Base-by-base conservation (phyloP, 1,140 invertebrate species). In the Neodiprion virginianus region DNA sequence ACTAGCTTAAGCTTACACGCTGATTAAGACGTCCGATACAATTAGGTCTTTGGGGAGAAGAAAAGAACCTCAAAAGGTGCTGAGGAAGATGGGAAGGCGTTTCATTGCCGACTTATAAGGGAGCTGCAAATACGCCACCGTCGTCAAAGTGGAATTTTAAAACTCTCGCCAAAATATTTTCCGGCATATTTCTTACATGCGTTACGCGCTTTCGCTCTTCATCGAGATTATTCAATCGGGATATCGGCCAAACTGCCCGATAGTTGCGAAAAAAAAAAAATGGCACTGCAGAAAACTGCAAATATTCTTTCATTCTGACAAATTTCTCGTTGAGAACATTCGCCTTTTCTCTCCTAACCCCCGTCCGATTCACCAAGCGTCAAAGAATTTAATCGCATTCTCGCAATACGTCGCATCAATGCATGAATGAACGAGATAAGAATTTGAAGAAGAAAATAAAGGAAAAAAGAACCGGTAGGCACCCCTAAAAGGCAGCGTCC, bases 1-100 rank as follows among this genome's bases (percentile, higher is more conserved):
- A 61, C 53, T 61, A 61, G 53, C 53, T 61, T 61, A 61, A 86
- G 85, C 86, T 87, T 87, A 84, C 80, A 87, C 84, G 85, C 84
- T 86, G 86, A 88, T 88, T 88, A 88, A 87, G 86, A 88, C 85
- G 86, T 84, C 80, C 85, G 83, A 87, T 88, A 86, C 86, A 88
- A 88, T 88, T 88, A 87, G 85, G 84, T 81, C 81, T 40, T 73
- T 78, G 75, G 76, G 79, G 79, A 77, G 72, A 76, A 77, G 75
- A 78, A 70, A 78, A 68, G 73, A 71, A 69, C 40, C 67, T 69
- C 11, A 21, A 69, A 69, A 47, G 40, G 67, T 47, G 53, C 53
- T 17, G 53, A 61, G n/a, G 53, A 61, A 61, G 53, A 61, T 61
- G 53, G 53, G 28, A 61, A 61, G 53, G 5, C 53, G n/a, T 61